Evolutionary conservation across 2,113 vertebrate species (phyloP), one percentile per base, ranked within the genome.

Genomic region (Microtus oregoni): DNA sequence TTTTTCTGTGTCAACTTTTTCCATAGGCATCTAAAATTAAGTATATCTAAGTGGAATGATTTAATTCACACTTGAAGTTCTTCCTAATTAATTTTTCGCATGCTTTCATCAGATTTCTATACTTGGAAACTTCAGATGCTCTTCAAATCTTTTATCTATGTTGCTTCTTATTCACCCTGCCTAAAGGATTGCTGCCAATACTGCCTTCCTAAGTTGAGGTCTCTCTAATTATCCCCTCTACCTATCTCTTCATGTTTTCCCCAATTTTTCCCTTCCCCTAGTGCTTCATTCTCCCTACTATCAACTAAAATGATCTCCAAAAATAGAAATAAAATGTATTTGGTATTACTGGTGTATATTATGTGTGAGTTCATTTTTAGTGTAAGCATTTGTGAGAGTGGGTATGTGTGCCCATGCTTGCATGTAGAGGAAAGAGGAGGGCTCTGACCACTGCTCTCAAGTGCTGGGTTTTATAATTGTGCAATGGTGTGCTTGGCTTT

Each of bases 271-370:
- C 68, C 76, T 50, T 0, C 5, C 47, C 4, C 20, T 58, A 76
- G 6, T 41, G 3, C 77, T 52, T 52, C 13, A 73, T 85, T 83
- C 11, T 82, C 28, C 17, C 0, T 7, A 28, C 13, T 52, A n/a
- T 76, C 73, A 93, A 50, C 4, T 93, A 89, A 95, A 94, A 70
- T 63, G 5, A n/a, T 86, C 41, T 35, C 67, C 68, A 5, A 81
- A 96, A 95, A 58, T 17, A 47, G 58, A 75, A 83, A 35, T 30
- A 82, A 92, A 91, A 32, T 76, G 4, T 38, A 17, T 77, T 79
- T 24, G 5, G 28, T 50, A 30, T 92, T 26, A 87, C 86, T 1
- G 4, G 28, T 86, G 1, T 30, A 3, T 65, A 7, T 41, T 77
- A 28, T 77, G 38, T 83, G 24, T 65, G 55, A 11, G 3, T 44